A percentile compares a stretch with the other conserved stretches of the same genome.
phyloP scores from a whole-genome alignment of 2,888 invertebrate genomes.

The Drosophila hamatofila region DNA sequence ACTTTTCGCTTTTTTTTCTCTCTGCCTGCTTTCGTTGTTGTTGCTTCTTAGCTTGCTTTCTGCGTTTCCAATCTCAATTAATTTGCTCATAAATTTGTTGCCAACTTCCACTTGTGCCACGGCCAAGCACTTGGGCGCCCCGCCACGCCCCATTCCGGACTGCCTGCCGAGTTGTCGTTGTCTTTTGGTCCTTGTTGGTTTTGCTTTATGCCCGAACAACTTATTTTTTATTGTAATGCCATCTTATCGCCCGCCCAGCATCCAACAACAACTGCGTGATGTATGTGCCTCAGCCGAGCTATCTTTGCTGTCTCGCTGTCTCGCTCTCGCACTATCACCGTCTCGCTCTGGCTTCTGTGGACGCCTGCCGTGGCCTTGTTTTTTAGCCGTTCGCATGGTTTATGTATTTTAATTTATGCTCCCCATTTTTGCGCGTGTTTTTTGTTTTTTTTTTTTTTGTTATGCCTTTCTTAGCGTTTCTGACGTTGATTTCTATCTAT shows the following conservation, averaged over 20 bases:
- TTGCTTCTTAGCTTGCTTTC: slow-evolving; percentile 57
- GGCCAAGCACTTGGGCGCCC: slow-evolving; percentile 18
- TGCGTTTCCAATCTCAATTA: slow-evolving; percentile 82
- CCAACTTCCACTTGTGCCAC: slow-evolving; percentile 58
- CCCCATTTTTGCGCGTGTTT: slow-evolving; percentile 36
- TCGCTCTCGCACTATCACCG: neutral
- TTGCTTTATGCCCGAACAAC: slow-evolving; percentile 73
- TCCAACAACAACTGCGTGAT: slow-evolving; percentile 49
- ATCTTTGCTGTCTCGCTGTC: neutral
- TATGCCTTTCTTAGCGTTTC: slow-evolving; percentile 54
- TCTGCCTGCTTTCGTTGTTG: slow-evolving; percentile 4
- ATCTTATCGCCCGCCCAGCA: slow-evolving; percentile 65
- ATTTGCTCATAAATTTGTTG: slow-evolving; percentile 82
- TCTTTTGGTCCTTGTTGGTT: slow-evolving; percentile 65
- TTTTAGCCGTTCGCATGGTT: slow-evolving; percentile 73
- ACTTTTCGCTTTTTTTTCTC: neutral
- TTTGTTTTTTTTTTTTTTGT: too few relatives aligned
- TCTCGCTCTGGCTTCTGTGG: neutral
- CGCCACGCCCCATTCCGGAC: neutral
- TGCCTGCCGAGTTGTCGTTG: slow-evolving; percentile 52
- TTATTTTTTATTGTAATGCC: slow-evolving; percentile 74
- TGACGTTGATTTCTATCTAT: slow-evolving; percentile 75
- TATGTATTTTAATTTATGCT: slow-evolving; percentile 80
- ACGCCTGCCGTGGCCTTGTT: slow-evolving; percentile 70
- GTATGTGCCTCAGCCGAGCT: slow-evolving; percentile 56